phyloP scores from a whole-genome alignment of 2,888 invertebrate species.

The Neria commutata region DNA sequence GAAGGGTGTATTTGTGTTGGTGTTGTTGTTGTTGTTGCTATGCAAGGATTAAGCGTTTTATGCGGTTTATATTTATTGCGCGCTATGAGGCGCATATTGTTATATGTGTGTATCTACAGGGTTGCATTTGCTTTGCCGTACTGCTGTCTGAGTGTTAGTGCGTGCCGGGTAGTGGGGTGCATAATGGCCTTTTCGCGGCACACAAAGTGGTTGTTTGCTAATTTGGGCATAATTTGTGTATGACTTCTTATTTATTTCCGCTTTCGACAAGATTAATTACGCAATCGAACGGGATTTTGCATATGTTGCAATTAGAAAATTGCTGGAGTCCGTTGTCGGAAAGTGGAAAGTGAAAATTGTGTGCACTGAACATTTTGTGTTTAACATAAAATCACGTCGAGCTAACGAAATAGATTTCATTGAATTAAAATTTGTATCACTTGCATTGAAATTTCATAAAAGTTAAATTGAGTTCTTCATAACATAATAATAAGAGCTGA shows the following conservation, averaged over 20 bases:
- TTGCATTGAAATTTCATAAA: too few relatives aligned
- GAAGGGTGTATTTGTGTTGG: slow-evolving; percentile 11
- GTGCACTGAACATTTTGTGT: too few relatives aligned
- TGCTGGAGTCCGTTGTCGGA: too few relatives aligned
- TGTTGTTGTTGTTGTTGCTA: slow-evolving; percentile 5
- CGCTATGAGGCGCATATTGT: slow-evolving; percentile 38
- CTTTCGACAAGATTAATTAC: slow-evolving; percentile 38
- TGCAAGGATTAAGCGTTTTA: slow-evolving; percentile 48
- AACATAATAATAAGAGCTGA: too few relatives aligned
- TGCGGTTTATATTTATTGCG: slow-evolving; percentile 60
- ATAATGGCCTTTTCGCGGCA: background rate
- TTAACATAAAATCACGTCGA: too few relatives aligned
- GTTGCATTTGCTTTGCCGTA: slow-evolving; percentile 29
- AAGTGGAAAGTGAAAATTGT: too few relatives aligned
- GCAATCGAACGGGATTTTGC: slow-evolving; percentile 41
- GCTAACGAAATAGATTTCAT: too few relatives aligned
- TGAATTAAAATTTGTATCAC: too few relatives aligned
- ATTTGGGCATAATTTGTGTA: slow-evolving; percentile 57
- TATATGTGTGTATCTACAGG: slow-evolving; percentile 27
- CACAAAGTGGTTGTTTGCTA: slow-evolving; percentile 47
- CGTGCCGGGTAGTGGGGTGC: background rate
- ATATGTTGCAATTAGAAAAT: slow-evolving; percentile 49
- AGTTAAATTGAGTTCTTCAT: too few relatives aligned
- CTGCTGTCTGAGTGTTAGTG: background rate
- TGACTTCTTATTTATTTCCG: slow-evolving; percentile 32